Conservation (phyloP, 2,113 vertebrate genomes). For the Prionailurus bengalensis region DNA sequence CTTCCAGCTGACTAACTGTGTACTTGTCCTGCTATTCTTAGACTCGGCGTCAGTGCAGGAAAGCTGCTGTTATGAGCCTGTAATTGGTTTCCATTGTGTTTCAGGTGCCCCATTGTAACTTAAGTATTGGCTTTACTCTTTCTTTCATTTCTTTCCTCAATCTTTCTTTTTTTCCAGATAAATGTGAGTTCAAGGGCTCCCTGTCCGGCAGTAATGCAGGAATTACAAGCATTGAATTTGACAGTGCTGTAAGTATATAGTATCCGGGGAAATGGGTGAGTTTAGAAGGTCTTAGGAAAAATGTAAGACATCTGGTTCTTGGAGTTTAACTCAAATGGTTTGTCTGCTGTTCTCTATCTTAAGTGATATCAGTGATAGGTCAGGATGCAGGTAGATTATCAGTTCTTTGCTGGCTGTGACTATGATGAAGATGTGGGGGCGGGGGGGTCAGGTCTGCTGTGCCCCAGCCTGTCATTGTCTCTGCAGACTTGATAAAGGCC, state of each 20-base stretch:
- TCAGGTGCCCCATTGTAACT: background rate
- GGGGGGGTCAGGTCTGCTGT: background rate
- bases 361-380: background rate
- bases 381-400: background rate
- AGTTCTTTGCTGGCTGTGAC: background rate
- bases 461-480: background rate
- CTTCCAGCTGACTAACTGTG: background rate
- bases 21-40: background rate
- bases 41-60: background rate
- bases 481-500: background rate
- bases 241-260: conserved; percentile 94
- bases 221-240: conserved; percentile 99
- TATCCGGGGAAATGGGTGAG: background rate
- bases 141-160: background rate
- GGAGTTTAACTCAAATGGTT: background rate
- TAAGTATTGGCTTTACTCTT: background rate
- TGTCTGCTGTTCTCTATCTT: background rate
- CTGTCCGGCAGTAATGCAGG: conserved; percentile 98
- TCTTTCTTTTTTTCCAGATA: conserved; percentile 89
- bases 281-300: background rate
- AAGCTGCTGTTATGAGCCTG: fast-evolving
- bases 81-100: background rate
- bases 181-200: conserved; percentile 95
- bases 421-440: background rate
- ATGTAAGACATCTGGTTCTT: background rate